Evolutionary conservation across 2,888 invertebrate species (phyloP).

Genomic region (Sarcophaga variegata): DNA sequence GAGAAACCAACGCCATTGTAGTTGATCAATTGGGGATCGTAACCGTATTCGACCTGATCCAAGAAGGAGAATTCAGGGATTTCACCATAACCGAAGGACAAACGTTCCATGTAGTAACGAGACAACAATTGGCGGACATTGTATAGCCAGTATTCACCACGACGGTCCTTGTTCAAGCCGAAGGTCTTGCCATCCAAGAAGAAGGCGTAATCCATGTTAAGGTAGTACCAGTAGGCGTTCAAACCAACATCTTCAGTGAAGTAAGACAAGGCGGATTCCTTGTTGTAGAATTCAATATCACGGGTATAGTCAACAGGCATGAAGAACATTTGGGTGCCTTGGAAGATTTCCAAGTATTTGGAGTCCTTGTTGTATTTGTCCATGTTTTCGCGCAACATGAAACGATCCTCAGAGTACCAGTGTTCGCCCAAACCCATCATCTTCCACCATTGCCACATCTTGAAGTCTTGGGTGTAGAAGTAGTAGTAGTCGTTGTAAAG

Average conservation of each 20-base stretch:
- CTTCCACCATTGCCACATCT: constrained; percentile 75
- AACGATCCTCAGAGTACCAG: constrained; percentile 78
- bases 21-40: constrained; percentile 85
- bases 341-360: constrained; percentile 73
- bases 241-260: no score
- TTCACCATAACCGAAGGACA: constrained; percentile 86
- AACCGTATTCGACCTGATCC: constrained; percentile 84
- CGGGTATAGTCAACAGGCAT: constrained; percentile 84
- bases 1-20: constrained; percentile 87
- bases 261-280: no score
- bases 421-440: constrained; percentile 74
- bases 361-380: constrained; percentile 73
- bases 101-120: constrained; percentile 89
- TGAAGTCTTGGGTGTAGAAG: constrained; percentile 72
- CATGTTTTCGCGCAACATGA: constrained; percentile 76
- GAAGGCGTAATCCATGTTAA: constrained; percentile 63
- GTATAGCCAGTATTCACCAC: constrained; percentile 86
- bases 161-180: constrained; percentile 83
- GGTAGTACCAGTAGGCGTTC: no score
- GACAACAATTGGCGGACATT: constrained; percentile 87
- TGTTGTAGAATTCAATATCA: constrained; percentile 81
- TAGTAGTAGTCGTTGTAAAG: constrained; percentile 52
- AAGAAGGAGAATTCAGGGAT: constrained; percentile 84
- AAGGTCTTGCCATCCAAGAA: constrained; percentile 85
- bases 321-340: constrained; percentile 75